phyloP scores from a whole-genome alignment of 2,888 invertebrate genomes.

The Marronus borbonicus region DNA sequence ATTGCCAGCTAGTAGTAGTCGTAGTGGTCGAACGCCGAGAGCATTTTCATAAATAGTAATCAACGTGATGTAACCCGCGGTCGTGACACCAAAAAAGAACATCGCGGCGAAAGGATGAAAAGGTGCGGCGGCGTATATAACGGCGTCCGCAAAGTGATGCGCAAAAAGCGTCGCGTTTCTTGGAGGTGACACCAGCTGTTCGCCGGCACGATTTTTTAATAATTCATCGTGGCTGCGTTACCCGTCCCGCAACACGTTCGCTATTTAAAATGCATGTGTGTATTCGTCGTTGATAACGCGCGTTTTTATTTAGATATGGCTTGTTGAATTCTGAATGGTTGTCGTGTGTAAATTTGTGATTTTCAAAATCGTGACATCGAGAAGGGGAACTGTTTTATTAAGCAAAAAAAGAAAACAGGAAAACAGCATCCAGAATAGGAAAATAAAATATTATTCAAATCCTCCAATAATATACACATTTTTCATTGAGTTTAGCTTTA shows the following conservation, averaged over 20 bases:
- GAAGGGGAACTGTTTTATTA: too few species aligned
- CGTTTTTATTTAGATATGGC: too few species aligned
- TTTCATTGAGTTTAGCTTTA: too few species aligned
- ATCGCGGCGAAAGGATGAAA: constrained; percentile 15
- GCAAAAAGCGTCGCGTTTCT: constrained; percentile 16
- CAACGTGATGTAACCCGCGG: constrained; percentile 46
- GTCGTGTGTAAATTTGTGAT: too few species aligned
- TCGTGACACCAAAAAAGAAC: constrained; percentile 31
- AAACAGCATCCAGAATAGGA: too few species aligned
- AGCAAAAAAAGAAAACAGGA: too few species aligned
- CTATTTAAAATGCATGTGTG: not conserved
- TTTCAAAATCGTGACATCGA: too few species aligned
- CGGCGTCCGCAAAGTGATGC: constrained; percentile 6
- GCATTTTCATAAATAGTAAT: constrained; percentile 53
- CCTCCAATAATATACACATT: too few species aligned
- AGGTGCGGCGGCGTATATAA: not conserved
- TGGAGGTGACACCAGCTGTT: constrained; percentile 36
- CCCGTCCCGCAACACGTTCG: too few species aligned
- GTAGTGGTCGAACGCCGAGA: constrained; percentile 35
- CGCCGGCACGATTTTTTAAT: constrained; percentile 33
- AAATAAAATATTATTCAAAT: too few species aligned
- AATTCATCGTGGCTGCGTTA: constrained; percentile 24
- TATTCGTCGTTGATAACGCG: not conserved
- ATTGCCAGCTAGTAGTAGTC: not conserved
- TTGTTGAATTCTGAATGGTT: too few species aligned